phyloP scores from a whole-genome alignment of 2,888 invertebrate species.

The Euzophera pinguis region DNA sequence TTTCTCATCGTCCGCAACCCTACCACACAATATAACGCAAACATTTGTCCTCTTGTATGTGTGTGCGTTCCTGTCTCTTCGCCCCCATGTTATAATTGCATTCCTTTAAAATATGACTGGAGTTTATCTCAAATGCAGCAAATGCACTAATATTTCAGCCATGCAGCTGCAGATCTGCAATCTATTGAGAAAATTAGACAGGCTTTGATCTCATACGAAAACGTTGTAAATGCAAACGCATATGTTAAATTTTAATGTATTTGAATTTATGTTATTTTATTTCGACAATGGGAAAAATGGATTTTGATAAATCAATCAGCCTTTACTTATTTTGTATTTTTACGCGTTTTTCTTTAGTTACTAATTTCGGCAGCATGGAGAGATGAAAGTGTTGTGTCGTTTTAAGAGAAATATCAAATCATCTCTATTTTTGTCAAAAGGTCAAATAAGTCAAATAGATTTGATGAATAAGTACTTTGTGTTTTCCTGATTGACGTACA shows the following conservation, averaged over 20 bases:
- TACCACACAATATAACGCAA: slow-evolving; percentile 38
- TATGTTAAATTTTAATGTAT: background rate
- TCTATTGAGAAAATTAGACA: slow-evolving; percentile 7
- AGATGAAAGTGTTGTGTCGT: too few relatives aligned
- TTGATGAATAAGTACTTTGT: too few relatives aligned
- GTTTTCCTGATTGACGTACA: too few relatives aligned
- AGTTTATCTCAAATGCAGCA: slow-evolving; percentile 41
- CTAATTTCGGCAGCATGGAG: too few relatives aligned
- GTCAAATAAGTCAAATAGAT: too few relatives aligned
- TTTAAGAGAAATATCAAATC: too few relatives aligned
- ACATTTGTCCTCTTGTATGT: slow-evolving; percentile 56
- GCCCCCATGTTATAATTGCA: slow-evolving; percentile 74
- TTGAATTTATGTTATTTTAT: slow-evolving; percentile 20
- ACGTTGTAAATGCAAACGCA: background rate
- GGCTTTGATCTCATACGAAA: slow-evolving; percentile 5
- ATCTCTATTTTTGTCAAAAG: too few relatives aligned
- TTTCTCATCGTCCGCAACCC: slow-evolving; percentile 38
- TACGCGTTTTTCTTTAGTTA: too few relatives aligned
- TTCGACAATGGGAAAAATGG: too few relatives aligned
- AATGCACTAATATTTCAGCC: slow-evolving; percentile 16
- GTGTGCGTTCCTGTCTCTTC: slow-evolving; percentile 44
- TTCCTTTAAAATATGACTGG: slow-evolving; percentile 73
- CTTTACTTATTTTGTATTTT: too few relatives aligned
- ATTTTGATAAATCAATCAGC: too few relatives aligned
- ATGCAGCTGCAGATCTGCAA: slow-evolving; percentile 8